These are phyloP conservation scores for Contarinia nasturtii DNA, from an alignment of 1,140 invertebrate species.

Conservation along the genomic window DNA sequence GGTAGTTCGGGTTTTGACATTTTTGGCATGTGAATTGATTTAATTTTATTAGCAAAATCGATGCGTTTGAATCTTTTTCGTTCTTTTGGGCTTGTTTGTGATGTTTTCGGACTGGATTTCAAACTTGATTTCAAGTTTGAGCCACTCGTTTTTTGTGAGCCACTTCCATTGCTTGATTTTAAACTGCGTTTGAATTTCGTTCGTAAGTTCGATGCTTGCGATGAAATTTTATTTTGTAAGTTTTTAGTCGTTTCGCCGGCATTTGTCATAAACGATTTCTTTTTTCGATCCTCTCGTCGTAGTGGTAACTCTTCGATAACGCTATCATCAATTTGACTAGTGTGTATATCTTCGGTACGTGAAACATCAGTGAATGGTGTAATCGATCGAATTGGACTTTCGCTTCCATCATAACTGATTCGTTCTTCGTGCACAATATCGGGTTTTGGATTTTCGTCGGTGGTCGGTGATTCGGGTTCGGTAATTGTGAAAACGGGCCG, in stretches of 20 bases:
- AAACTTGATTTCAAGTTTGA: too few species aligned
- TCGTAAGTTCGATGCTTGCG: slow-evolving; percentile 36
- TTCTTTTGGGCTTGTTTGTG: slow-evolving; percentile 11
- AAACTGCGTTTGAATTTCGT: slow-evolving; percentile 36
- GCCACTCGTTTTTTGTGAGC: not conserved
- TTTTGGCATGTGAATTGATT: slow-evolving; percentile 23
- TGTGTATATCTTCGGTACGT: slow-evolving; percentile 42
- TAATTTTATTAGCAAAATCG: slow-evolving; percentile 22
- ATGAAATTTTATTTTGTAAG: slow-evolving; percentile 33
- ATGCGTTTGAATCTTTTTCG: slow-evolving; percentile 18
- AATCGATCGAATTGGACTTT: slow-evolving; percentile 8
- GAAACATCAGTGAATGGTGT: slow-evolving; percentile 32
- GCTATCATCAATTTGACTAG: slow-evolving; percentile 43
- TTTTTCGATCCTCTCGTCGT: slow-evolving; percentile 29
- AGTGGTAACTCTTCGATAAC: slow-evolving; percentile 39
- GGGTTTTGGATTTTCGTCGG: too few species aligned
- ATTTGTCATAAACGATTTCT: slow-evolving; percentile 24
- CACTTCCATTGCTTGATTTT: slow-evolving; percentile 23
- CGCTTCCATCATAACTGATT: slow-evolving; percentile 11
- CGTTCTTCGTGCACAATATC: slow-evolving; percentile 6
- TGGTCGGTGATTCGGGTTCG: too few species aligned
- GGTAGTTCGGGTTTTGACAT: slow-evolving; percentile 29
- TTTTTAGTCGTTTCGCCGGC: slow-evolving; percentile 32
- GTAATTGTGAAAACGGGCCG: too few species aligned
- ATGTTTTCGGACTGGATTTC: too few species aligned